Conservation (phyloP, 1,140 invertebrate species). For the Watersipora subatra region DNA sequence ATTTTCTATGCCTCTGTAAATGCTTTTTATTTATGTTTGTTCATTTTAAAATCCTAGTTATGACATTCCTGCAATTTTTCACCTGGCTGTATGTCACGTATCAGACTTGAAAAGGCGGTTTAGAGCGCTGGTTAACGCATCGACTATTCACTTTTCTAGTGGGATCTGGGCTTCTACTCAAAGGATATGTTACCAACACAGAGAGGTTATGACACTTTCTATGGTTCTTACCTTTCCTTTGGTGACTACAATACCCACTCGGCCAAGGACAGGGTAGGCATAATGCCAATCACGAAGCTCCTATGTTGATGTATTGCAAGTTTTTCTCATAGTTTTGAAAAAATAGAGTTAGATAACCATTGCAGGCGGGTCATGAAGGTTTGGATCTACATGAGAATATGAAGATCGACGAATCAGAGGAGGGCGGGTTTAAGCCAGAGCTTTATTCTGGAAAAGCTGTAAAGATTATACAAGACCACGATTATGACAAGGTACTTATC, state of each 20-base stretch:
- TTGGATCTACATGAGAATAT: neutral
- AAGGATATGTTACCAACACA: neutral
- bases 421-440: neutral
- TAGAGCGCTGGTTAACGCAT: too few species aligned
- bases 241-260: neutral
- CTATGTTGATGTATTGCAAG: neutral
- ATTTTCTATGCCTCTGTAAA: too few species aligned
- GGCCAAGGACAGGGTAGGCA: neutral
- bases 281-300: too few species aligned
- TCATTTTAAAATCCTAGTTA: too few species aligned
- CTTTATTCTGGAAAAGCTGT: neutral
- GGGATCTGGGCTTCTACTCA: conserved; percentile 1
- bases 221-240: neutral
- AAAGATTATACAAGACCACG: neutral
- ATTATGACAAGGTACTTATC: neutral
- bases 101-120: too few species aligned
- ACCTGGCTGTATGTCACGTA: too few species aligned
- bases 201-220: neutral
- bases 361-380: neutral
- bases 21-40: too few species aligned
- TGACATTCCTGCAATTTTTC: too few species aligned
- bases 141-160: too few species aligned
- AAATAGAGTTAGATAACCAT: too few species aligned
- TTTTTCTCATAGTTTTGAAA: too few species aligned
- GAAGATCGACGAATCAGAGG: neutral